Percentiles rank a stretch among this genome's conserved stretches.
Evolutionary conservation across 2,888 invertebrate genomes (phyloP).

Genomic region (Scaptodrosophila latifasciaeformis): DNA sequence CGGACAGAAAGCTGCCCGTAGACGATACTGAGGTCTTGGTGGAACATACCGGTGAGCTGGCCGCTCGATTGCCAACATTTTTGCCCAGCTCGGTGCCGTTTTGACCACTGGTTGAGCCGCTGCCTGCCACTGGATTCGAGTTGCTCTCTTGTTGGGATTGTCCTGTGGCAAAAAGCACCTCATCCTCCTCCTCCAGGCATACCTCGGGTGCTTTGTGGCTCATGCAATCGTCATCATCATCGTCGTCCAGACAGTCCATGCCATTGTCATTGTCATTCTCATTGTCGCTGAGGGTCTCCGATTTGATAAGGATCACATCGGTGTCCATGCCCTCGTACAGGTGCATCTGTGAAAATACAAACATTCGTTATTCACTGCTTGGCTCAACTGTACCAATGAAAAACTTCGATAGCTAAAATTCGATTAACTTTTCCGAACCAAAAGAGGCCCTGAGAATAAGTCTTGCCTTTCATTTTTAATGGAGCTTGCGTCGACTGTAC

Average conservation of each 20-base stretch:
- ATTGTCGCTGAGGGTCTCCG: slow-evolving; percentile 74
- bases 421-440: no score
- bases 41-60: slow-evolving; percentile 51
- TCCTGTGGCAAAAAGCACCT: slow-evolving; percentile 70
- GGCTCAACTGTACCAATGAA: not conserved
- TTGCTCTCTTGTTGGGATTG: slow-evolving; percentile 60
- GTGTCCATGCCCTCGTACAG: slow-evolving; percentile 70
- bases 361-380: not conserved
- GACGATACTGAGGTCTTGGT: slow-evolving; percentile 49
- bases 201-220: slow-evolving; percentile 74
- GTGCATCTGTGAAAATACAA: slow-evolving; percentile 31
- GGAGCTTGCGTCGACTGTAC: no score
- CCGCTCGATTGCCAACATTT: slow-evolving; percentile 19
- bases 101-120: no score
- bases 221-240: slow-evolving; percentile 72
- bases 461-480: no score
- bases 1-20: slow-evolving; percentile 49
- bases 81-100: slow-evolving; percentile 15
- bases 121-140: no score
- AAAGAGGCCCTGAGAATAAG: no score
- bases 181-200: slow-evolving; percentile 73
- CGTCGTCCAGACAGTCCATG: slow-evolving; percentile 61
- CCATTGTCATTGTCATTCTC: slow-evolving; percentile 72
- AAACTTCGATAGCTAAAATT: no score
- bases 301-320: slow-evolving; percentile 74